Evolutionary conservation across 2,888 invertebrate species (phyloP), one percentile per base, ranked within the genome.

Genomic region (Calameuta pallipes): DNA sequence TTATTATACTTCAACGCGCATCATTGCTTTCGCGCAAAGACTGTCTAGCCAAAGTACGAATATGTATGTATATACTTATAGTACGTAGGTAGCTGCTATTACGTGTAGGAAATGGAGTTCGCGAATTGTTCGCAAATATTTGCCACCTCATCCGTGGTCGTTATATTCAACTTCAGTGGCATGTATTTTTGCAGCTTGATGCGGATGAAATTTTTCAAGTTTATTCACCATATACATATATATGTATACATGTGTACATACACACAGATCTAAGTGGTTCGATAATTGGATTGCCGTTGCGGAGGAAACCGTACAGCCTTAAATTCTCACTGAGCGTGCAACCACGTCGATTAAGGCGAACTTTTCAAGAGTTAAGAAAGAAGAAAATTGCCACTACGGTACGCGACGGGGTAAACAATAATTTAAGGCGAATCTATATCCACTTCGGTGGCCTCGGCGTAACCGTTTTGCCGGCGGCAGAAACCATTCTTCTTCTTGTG

Each of bases 361-460:
- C 56, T 56, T 56, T 56, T 56, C 56, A 56, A 56, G 56, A 56
- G 56, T 56, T 34, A 30, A 71, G 71, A 71, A 71, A 71, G 31
- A 71, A 71, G 23, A 34, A 71, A 34, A 34, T 34, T 71, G 71
- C 71, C 71, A 23, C 34, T 9, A 71, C 4, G 71, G 23, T 34
- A 34, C 71, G 31, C 71, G 71, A 71, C 31, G 71, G 31, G 71
- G 33, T 34, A 34, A 71, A 71, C 71, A 34, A 71, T 71, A 71
- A 71, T 71, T 71, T 71, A 71, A 33, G 33, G 71, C 6, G 71
- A 71, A 71, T 71, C 71, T 71, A 71, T 71, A 71, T 71, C 71
- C 71, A 71, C 71, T 71, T 71, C 33, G 71, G 11, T 31, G 71
- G 71, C 31, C 33, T 34, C 31, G 71, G 31, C 33, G 30, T 33